Percentiles rank a stretch among this genome's conserved stretches.
Conservation (phyloP, 2,797 vertebrate species). For the Pristis pectinata region DNA sequence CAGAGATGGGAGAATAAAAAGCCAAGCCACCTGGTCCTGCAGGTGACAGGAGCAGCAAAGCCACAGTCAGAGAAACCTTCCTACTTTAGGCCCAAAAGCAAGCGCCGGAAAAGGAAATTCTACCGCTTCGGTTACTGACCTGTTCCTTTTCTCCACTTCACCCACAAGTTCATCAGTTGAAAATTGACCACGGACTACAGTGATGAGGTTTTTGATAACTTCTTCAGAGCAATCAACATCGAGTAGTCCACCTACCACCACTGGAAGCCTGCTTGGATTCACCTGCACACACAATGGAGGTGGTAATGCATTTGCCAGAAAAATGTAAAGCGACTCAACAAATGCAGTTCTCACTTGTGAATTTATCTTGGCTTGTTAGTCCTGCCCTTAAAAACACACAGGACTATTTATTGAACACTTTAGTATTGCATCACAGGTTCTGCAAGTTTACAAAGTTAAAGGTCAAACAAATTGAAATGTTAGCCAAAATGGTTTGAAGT, state of each 20-base stretch:
- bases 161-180: constrained; percentile 80
- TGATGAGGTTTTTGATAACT: constrained; percentile 83
- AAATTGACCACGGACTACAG: constrained; percentile 76
- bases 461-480: background rate
- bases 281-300: constrained; percentile 60
- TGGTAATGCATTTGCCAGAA: no score
- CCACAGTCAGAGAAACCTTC: background rate
- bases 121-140: constrained; percentile 54
- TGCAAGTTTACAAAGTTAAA: background rate
- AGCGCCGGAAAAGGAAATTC: no score
- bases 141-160: constrained; percentile 90
- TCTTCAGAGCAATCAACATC: constrained; percentile 94
- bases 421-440: no score
- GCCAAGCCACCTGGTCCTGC: background rate
- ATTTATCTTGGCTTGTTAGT: background rate
- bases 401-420: background rate
- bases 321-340: no score
- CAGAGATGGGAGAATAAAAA: no score
- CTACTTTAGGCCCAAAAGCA: background rate
- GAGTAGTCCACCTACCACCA: constrained; percentile 87
- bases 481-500: background rate
- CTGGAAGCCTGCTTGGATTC: constrained; percentile 85
- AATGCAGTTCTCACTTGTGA: no score
- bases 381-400: background rate
- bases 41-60: background rate